These are phyloP conservation scores for Oncorhynchus gorbuscha DNA, from an alignment of 2,113 vertebrate species.

Conservation along the genomic window DNA sequence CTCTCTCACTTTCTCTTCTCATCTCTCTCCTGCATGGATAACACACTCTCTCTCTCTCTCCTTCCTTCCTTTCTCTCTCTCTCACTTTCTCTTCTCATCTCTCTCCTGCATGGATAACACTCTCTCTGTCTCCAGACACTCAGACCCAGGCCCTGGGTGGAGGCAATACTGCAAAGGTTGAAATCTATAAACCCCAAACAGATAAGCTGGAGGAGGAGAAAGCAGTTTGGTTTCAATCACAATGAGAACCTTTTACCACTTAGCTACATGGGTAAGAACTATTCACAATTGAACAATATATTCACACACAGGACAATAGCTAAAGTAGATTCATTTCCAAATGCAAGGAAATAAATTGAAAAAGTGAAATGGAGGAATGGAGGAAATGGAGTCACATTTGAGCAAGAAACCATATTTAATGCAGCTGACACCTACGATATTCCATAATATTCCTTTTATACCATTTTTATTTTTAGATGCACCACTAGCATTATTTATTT, in stretches of 20 bases:
- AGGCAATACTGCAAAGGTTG: slow-evolving; percentile 33
- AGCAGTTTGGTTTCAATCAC: slow-evolving; percentile 29
- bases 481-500: too few species aligned
- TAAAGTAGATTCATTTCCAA: background rate
- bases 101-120: slow-evolving; percentile 37
- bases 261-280: background rate
- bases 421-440: too few species aligned
- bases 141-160: slow-evolving; percentile 13
- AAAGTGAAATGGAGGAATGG: background rate
- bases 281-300: background rate
- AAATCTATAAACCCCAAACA: slow-evolving; percentile 48
- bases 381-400: background rate
- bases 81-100: background rate
- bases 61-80: background rate
- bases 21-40: slow-evolving; percentile 39
- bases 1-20: too few species aligned
- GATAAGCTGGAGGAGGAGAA: slow-evolving; percentile 32
- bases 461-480: too few species aligned
- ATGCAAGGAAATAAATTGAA: background rate
- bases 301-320: background rate
- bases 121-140: slow-evolving; percentile 35
- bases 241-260: slow-evolving; percentile 24
- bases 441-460: background rate
- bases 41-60: background rate
- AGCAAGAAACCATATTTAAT: too few species aligned